phyloP scores from a whole-genome alignment of 2,888 invertebrate genomes.

The Himalopsyche anomala region DNA sequence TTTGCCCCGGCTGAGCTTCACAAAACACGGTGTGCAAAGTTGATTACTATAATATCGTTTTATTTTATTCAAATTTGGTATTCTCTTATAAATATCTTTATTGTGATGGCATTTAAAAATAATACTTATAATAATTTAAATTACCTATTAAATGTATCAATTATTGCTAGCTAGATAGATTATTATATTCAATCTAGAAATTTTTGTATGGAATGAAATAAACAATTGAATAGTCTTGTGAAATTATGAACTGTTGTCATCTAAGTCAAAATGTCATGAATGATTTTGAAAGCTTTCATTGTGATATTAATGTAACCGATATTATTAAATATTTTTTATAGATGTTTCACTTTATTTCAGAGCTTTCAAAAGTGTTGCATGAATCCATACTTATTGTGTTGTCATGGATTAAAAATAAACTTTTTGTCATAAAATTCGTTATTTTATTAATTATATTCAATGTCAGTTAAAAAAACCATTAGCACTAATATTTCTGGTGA shows the following conservation, averaged over 20 bases:
- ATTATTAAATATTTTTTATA: conserved; percentile 22
- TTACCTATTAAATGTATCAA: background rate
- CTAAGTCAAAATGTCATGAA: conserved; percentile 18
- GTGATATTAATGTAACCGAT: conserved; percentile 19
- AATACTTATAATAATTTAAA: background rate
- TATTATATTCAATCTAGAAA: conserved; percentile 17
- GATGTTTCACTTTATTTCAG: conserved; percentile 27
- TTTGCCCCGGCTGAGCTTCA: too few species aligned
- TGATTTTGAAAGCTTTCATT: conserved; percentile 27
- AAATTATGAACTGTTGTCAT: background rate
- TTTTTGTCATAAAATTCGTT: too few species aligned
- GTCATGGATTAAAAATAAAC: background rate
- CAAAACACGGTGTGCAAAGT: too few species aligned
- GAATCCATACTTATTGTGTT: conserved; percentile 3
- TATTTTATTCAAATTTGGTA: too few species aligned
- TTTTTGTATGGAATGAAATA: background rate
- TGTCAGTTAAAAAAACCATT: too few species aligned
- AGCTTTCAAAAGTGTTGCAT: conserved; percentile 33
- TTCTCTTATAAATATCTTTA: too few species aligned
- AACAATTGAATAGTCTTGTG: background rate
- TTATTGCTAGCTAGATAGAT: conserved; percentile 19
- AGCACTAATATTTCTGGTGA: too few species aligned
- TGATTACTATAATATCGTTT: too few species aligned
- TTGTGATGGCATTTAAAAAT: background rate
- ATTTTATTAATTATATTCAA: too few species aligned